Base-by-base conservation (phyloP, 2,113 vertebrate genomes). In the Antechinus flavipes region DNA sequence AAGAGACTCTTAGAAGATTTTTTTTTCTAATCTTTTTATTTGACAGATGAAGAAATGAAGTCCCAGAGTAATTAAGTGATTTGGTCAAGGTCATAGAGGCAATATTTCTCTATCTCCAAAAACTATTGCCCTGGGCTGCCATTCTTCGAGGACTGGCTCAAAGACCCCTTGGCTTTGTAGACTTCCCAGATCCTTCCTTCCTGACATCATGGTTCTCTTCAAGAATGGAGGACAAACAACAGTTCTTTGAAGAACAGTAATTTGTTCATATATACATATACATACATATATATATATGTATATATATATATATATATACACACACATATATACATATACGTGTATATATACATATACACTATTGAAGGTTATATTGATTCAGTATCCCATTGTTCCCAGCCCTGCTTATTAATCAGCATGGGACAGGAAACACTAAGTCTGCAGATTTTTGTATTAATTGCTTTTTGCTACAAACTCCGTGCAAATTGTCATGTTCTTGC, bases 11-110 rank as follows among this genome's bases (percentile, higher is more conserved):
- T 54, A 49, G 55, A 91, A 89, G 6, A 92, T 54, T 47, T 92
- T 84, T 19, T 58, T 27, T 58, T 58, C 26, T 2, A 27, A 8
- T 56, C 55, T 26, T 56, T 42, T 55, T 89, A 54, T n/a, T 90
- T 52, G 93, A 89, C 22, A 93, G 54, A 90, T 61, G 94, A 94
- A 94, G 54, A 94, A 95, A 92, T 46, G 2, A 68, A 94, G 93
- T 14, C n/a, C 55, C 90, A 58, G 49, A 92, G 52, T 56, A 2
- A 7, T 55, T 42, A n/a, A 90, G 46, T 47, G 42, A 58, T 58
- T 52, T 52, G 8, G 47, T 53, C 19, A 1, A 61, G 58, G 10
- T 61, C 7, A 25, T 6, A 84, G 24, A 50, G n/a, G 68, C 76
- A 50, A 42, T 52, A 91, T 30, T 61, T 61, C 25, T 56, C 2